phyloP scores from a whole-genome alignment of 2,113 vertebrate genomes.

The Uria aalge region DNA sequence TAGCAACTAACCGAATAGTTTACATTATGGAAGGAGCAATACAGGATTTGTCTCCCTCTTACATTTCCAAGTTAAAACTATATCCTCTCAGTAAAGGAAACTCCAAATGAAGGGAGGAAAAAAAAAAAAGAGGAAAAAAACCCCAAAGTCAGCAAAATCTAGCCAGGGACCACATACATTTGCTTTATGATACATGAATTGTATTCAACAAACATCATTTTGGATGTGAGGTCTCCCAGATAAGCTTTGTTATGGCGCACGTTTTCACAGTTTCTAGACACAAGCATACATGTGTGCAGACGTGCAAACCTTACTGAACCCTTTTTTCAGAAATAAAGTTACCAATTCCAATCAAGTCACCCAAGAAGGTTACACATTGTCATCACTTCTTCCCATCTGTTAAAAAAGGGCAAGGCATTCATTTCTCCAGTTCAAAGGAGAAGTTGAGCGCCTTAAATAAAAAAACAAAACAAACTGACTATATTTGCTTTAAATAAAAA shows the following conservation, averaged over 20 bases:
- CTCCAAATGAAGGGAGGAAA: neutral
- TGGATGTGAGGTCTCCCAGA: neutral
- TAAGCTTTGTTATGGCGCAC: neutral
- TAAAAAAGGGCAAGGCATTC: neutral
- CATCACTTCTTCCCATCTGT: neutral
- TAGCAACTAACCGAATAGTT: neutral
- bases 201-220: neutral
- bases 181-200: neutral
- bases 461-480: neutral
- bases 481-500: neutral
- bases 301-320: neutral
- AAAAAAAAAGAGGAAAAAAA: too few species aligned
- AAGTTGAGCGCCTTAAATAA: neutral
- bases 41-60: fast-evolving
- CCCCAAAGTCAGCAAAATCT: neutral
- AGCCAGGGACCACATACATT: neutral
- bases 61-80: neutral
- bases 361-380: neutral
- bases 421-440: neutral
- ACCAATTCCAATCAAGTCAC: neutral
- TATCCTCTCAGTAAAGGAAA: neutral
- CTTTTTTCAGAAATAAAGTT: neutral
- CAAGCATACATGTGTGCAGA: too few species aligned
- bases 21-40: neutral
- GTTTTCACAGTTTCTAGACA: neutral